Base-by-base conservation (phyloP, 2,113 vertebrate species). In the Gavialis gangeticus region DNA sequence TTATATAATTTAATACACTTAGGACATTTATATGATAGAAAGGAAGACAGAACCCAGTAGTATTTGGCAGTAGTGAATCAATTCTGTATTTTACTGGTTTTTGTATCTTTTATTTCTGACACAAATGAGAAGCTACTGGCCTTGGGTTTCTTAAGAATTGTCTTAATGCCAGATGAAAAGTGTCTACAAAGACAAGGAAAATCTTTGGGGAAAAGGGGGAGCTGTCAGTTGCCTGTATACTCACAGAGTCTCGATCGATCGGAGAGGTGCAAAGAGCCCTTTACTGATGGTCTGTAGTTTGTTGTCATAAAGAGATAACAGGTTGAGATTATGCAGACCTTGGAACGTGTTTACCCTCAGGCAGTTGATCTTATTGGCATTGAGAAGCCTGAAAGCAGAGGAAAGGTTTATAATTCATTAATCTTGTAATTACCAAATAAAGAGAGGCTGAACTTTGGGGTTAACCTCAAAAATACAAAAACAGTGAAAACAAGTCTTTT, bases 291-390 rank as follows among this genome's bases (percentile, higher is more conserved):
- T 99, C 97, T 99, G 99, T 85, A 99, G 98, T 94, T 99, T 99
- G 98, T 99, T 99, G 98, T 99, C 99, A 13, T 99, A 99, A 78
- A 99, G 98, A 10, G 99, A 99, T 90, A 99, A 98, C 96, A 99
- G 98, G 95, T 99, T 99, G 97, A 99, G 99, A 97, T 98, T 99
- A 98, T 99, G 99, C 60, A 99, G 98, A 97, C 99, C 99, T 97
- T 99, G 99, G 97, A 99, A 99, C 63, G 99, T 99, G 98, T 99
- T 99, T 84, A 99, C 99, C 85, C 99, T 98, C 94, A 99, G 96
- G 97, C 99, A 99, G 98, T 99, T 99, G 97, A 99, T 99, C 98
- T 99, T 99, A 98, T 99, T 99, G 98, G 99, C 99, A 17, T 99
- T 99, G 97, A 99, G 98, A 91, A 99, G 98, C 92, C 99, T 99